These are phyloP conservation scores for Gambelia wislizenii DNA, from an alignment of 2,797 vertebrate species.

Conservation along the genomic window DNA sequence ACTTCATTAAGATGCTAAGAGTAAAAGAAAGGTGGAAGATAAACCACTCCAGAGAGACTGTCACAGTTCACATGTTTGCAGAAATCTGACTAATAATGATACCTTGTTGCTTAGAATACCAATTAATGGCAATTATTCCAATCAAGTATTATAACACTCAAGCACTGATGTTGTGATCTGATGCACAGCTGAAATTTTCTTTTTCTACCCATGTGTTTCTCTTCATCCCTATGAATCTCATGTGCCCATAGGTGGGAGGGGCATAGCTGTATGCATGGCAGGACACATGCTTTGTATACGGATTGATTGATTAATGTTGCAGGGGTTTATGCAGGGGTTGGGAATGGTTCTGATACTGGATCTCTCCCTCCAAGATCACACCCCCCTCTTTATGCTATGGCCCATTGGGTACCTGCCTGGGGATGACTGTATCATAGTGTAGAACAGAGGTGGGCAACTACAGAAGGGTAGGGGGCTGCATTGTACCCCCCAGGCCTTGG, in stretches of 20 bases:
- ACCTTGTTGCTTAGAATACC: constrained; percentile 44
- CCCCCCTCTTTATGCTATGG: too few relatives aligned
- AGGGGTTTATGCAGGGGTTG: too few relatives aligned
- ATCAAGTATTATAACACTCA: constrained; percentile 32
- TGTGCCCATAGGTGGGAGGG: neutral
- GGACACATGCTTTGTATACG: too few relatives aligned
- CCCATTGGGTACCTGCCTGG: too few relatives aligned
- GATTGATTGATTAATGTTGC: too few relatives aligned
- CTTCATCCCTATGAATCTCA: constrained; percentile 11
- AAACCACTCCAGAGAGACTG: constrained; percentile 21
- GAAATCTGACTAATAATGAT: constrained; percentile 47
- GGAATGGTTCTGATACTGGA: too few relatives aligned
- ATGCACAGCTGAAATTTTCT: constrained; percentile 52
- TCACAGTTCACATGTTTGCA: constrained; percentile 35
- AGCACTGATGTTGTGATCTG: constrained; percentile 55
- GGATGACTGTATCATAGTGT: too few relatives aligned
- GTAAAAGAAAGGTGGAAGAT: constrained; percentile 5
- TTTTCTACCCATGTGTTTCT: constrained; percentile 47
- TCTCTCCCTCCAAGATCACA: too few relatives aligned
- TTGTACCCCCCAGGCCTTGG: too few relatives aligned
- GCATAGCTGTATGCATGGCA: too few relatives aligned
- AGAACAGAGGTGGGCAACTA: too few relatives aligned
- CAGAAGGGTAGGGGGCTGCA: too few relatives aligned
- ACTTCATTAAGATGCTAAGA: constrained; percentile 11
- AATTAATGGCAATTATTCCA: constrained; percentile 51